Evolutionary conservation across 53 echinoderm and acorn worm species (phyloP), one percentile per base, ranked within the genome.

Genomic region (Apostichopus leukothele): DNA sequence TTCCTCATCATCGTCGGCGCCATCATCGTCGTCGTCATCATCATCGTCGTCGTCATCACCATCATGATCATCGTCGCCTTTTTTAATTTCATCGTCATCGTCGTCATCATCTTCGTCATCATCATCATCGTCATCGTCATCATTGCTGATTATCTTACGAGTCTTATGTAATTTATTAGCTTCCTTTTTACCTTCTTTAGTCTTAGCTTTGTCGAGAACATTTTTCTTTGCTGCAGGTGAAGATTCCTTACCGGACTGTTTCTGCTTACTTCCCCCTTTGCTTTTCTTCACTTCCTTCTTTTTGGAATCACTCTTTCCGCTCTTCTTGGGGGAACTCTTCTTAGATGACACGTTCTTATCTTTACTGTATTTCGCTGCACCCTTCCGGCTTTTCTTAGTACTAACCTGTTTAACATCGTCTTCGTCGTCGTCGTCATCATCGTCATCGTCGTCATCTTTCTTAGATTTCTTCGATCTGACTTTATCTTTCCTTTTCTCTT

Each of bases 1-100:
- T 26, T 90, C 92, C 67, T 91, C 93, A 11, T 84, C 88, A 23
- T 90, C 93, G 5, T 91, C 91, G 54, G 84, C 91, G 74, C 90
- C 91, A 8, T 87, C 86, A 20, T 90, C 91, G 7, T 87, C 90
- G 13, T 92, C 92, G 13, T 60, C 84, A 25, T 22, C 84, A 39
- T 84, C 84, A 26, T 66, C 84, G 5, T 84, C 67, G 23, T 84
- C 84, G 22, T 84, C 84, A 23, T 84, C 84, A 25, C 61, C 66
- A 25, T 63, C 63, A 60, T 61, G 23, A 57, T 26, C 84, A 61
- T 18, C 61, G 13, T 59, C 83, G 55, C 60, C 57, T 9, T 53
- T 53, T n/a, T 21, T n/a, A 52, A 8, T 53, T 19, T 18, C 83
- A 11, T 59, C 54, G 7, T 83, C 53, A 9, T 55, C 83, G 1